phyloP scores from a whole-genome alignment of 2,113 vertebrate genomes.

The Alethe castanea region DNA sequence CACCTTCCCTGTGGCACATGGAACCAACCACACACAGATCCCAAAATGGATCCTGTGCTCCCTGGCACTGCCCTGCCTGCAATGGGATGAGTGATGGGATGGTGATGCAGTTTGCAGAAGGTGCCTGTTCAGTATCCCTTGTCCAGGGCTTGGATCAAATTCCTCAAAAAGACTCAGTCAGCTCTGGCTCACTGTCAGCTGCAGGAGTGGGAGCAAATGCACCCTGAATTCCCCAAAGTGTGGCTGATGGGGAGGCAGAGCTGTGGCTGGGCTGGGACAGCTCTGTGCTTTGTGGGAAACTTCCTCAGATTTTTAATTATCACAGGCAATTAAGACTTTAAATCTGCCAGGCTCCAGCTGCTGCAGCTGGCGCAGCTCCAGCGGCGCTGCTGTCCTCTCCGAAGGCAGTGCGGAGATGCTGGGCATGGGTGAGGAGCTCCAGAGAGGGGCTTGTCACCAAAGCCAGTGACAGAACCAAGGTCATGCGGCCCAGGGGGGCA shows the following conservation, averaged over 20 bases:
- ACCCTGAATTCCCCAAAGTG: neutral
- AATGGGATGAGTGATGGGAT: neutral
- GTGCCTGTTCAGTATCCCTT: too few relatives aligned
- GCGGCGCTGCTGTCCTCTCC: neutral
- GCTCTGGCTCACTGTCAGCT: neutral
- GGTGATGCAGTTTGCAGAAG: neutral
- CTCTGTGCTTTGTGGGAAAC: neutral
- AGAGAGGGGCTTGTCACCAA: neutral
- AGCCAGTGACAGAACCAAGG: neutral
- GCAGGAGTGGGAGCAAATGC: accelerated
- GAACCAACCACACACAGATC: accelerated
- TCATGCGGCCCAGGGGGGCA: accelerated
- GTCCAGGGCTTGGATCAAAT: neutral
- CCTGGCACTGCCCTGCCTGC: neutral
- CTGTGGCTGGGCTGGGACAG: neutral
- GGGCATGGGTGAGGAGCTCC: neutral
- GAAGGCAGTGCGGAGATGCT: neutral
- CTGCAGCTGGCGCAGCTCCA: neutral
- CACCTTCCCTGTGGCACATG: neutral
- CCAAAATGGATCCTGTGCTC: neutral
- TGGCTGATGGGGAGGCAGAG: neutral
- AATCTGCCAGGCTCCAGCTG: conserved; percentile 54
- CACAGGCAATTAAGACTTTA: conserved; percentile 50
- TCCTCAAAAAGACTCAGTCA: neutral
- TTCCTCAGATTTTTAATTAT: conserved; percentile 55